These are phyloP conservation scores for Ficedula albicollis DNA, from an alignment of 2,797 vertebrate species.

Conservation along the genomic window DNA sequence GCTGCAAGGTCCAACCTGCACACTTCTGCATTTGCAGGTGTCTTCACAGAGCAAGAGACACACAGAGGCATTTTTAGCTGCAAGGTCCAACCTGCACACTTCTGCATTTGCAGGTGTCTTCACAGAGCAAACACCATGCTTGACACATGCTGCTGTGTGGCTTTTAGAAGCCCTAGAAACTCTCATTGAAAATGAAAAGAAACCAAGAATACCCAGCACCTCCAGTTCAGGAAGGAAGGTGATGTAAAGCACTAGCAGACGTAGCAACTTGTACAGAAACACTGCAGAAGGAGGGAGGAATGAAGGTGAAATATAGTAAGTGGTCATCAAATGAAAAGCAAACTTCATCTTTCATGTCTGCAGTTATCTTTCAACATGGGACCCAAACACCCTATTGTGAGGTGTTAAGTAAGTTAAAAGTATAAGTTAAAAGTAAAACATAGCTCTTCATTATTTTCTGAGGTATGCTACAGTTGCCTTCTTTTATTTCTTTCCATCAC, in stretches of 20 bases:
- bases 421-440: background rate
- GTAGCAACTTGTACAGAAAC: background rate
- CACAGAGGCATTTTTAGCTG: background rate
- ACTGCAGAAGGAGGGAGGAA: background rate
- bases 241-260: background rate
- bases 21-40: too few relatives aligned
- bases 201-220: background rate
- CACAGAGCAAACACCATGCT: background rate
- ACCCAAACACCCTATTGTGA: background rate
- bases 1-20: too few relatives aligned
- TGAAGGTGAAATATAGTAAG: background rate
- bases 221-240: background rate
- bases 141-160: rapidly evolving
- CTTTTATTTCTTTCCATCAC: background rate
- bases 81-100: background rate
- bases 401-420: background rate
- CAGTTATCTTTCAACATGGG: background rate
- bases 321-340: background rate
- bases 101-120: background rate
- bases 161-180: background rate
- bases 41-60: background rate
- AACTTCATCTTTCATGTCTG: background rate
- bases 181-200: background rate
- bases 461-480: background rate
- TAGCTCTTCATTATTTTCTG: background rate